phyloP scores from a whole-genome alignment of 2,113 vertebrate genomes.

The Cardinalis cardinalis region DNA sequence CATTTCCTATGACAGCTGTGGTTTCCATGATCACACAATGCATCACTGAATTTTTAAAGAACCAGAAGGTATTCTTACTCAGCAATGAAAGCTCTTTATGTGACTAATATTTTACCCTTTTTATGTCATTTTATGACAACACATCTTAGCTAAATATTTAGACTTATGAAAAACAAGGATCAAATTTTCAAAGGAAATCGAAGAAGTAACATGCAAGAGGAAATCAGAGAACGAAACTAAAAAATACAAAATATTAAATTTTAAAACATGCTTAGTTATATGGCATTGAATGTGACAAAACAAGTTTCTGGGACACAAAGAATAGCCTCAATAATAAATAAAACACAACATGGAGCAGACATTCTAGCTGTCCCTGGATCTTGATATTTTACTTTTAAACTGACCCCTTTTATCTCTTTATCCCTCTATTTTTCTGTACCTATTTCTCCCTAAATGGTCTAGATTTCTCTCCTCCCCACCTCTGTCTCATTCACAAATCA shows the following conservation, averaged over 20 bases:
- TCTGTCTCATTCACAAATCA: neutral
- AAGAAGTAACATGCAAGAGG: neutral
- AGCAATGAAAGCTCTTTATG: neutral
- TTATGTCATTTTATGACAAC: neutral
- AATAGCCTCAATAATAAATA: neutral
- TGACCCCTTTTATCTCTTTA: accelerated
- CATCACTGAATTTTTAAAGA: neutral
- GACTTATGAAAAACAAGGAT: neutral
- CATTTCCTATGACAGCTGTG: neutral
- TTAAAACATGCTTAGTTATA: neutral
- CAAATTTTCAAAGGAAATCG: neutral
- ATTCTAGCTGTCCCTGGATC: neutral
- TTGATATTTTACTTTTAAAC: neutral
- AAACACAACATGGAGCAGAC: neutral
- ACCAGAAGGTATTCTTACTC: neutral
- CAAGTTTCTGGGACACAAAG: neutral
- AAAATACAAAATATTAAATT: neutral
- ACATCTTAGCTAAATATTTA: neutral
- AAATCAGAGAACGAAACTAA: neutral
- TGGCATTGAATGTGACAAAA: neutral
- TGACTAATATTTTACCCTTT: neutral
- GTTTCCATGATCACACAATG: neutral
- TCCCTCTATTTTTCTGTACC: neutral
- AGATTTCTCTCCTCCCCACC: accelerated
- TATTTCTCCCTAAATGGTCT: neutral